phyloP scores from a whole-genome alignment of 2,797 vertebrate species.

The Sciaenops ocellatus region DNA sequence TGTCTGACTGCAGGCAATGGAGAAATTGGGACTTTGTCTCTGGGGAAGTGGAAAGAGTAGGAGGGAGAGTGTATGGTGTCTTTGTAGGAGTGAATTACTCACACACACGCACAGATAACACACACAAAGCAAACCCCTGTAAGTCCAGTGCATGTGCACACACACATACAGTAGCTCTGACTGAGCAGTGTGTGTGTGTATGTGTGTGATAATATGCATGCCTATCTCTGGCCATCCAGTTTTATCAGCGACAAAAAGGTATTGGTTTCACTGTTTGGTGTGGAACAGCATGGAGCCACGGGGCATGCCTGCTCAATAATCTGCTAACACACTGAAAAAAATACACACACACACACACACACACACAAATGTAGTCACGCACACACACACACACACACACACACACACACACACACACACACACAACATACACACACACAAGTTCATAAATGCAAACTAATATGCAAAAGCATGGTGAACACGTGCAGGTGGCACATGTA shows the following conservation, averaged over 20 bases:
- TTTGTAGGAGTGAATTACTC: slow-evolving; percentile 75
- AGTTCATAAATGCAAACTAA: slow-evolving; percentile 48
- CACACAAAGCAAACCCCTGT: slow-evolving; percentile 57
- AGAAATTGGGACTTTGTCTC: slow-evolving; percentile 82
- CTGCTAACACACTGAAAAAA: slow-evolving; percentile 59
- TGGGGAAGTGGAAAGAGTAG: slow-evolving; percentile 72
- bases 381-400: slow-evolving; percentile 18
- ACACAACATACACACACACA: slow-evolving; percentile 13
- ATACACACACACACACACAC: not conserved
- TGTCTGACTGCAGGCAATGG: slow-evolving; percentile 74
- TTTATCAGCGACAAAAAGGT: slow-evolving; percentile 80
- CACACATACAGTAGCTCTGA: slow-evolving; percentile 26
- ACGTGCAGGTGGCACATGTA: slow-evolving; percentile 24
- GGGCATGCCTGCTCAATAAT: slow-evolving; percentile 78
- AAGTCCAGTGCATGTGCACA: slow-evolving; percentile 25
- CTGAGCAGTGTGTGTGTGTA: slow-evolving; percentile 29
- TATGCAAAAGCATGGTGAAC: slow-evolving; percentile 43
- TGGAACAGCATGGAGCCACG: slow-evolving; percentile 73
- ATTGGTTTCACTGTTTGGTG: slow-evolving; percentile 80
- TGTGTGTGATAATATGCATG: slow-evolving; percentile 78
- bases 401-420: slow-evolving; percentile 31
- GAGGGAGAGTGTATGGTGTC: slow-evolving; percentile 71
- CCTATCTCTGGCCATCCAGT: slow-evolving; percentile 77
- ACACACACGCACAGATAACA: slow-evolving; percentile 68
- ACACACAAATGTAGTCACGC: not conserved